Conservation (phyloP, 2,888 invertebrate species). For the Melanophora roralis region DNA sequence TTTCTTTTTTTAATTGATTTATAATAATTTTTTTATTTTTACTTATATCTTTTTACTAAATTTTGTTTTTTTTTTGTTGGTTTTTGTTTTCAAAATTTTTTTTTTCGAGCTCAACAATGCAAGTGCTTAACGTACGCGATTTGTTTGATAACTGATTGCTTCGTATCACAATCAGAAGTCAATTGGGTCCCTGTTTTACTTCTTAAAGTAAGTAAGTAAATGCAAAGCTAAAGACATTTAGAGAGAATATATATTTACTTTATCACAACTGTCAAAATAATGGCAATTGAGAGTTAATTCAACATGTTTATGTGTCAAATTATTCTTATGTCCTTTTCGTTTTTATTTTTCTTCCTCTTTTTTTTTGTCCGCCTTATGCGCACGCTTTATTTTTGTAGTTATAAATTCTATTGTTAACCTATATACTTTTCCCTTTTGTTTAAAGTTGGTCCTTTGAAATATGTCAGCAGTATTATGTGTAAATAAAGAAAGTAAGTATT, state of each 20-base stretch:
- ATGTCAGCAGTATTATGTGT: conserved; percentile 56
- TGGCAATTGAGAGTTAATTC: background rate
- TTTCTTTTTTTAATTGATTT: background rate
- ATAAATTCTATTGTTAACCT: conserved; percentile 19
- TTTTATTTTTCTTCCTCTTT: background rate
- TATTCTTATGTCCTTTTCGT: background rate
- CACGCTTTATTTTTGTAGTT: conserved; percentile 41
- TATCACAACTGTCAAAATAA: conserved; percentile 24
- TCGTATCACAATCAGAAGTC: conserved; percentile 24
- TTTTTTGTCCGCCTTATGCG: conserved; percentile 48
- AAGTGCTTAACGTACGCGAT: conserved; percentile 52
- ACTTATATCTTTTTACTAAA: conserved; percentile 1
- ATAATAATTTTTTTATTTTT: conserved; percentile 10
- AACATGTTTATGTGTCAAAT: conserved; percentile 37
- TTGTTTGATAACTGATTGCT: conserved; percentile 59
- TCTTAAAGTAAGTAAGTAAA: background rate
- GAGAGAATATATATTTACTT: conserved; percentile 2
- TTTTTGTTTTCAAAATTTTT: background rate
- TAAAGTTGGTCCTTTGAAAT: conserved; percentile 17
- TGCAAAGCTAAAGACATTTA: background rate
- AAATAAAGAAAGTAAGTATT: background rate
- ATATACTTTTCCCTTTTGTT: conserved; percentile 13
- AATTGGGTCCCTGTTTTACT: conserved; percentile 12
- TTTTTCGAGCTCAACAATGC: background rate
- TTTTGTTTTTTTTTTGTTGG: conserved; percentile 5